Conservation (phyloP, 2,888 invertebrate genomes). For the Sesia apiformis region DNA sequence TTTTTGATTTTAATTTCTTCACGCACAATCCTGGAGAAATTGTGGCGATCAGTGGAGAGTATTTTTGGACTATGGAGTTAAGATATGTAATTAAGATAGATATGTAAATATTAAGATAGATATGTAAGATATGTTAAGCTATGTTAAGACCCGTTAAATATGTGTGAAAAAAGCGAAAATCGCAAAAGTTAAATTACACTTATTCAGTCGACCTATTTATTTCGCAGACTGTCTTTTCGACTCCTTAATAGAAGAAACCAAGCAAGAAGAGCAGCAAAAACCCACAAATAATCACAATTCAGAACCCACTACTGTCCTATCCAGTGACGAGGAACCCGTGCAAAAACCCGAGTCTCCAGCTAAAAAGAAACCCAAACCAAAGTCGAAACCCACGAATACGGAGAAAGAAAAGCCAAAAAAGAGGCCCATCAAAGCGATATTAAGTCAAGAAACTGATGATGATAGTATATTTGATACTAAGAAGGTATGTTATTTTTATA, state of each 20-base stretch:
- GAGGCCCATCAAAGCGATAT: constrained; percentile 40
- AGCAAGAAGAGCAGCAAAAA: constrained; percentile 37
- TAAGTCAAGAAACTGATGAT: constrained; percentile 52
- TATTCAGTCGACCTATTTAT: too few species aligned
- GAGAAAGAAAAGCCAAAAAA: constrained; percentile 53
- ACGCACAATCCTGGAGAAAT: too few species aligned
- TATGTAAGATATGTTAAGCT: too few species aligned
- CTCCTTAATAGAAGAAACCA: constrained; percentile 63
- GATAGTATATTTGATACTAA: constrained; percentile 66
- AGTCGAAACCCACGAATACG: constrained; percentile 50
- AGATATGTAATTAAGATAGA: too few species aligned
- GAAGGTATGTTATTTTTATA: constrained; percentile 34
- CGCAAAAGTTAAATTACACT: too few species aligned
- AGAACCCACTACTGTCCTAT: constrained; percentile 20
- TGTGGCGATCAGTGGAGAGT: too few species aligned
- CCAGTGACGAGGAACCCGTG: constrained; percentile 35
- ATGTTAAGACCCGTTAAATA: too few species aligned
- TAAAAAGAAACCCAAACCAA: constrained; percentile 26
- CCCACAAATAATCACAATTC: constrained; percentile 16
- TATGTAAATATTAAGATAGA: too few species aligned
- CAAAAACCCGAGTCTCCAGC: constrained; percentile 11
- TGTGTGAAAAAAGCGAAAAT: too few species aligned
- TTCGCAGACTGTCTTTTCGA: constrained; percentile 64
- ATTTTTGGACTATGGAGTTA: too few species aligned
- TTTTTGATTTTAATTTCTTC: too few species aligned